Evolutionary conservation across 2,797 vertebrate species (phyloP).

Genomic region (Falco cherrug): DNA sequence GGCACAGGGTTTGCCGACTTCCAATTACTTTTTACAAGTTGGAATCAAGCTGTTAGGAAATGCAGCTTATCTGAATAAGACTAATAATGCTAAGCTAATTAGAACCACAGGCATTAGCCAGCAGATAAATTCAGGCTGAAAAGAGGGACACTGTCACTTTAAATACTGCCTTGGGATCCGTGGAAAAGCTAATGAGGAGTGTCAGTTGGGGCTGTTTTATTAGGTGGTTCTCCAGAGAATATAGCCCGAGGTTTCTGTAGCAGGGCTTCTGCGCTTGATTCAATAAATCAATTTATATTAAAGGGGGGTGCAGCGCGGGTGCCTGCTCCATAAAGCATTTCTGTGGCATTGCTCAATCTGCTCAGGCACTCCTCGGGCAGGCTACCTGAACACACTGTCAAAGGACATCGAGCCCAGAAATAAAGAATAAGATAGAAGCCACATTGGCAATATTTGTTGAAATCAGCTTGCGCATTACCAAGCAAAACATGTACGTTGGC

Average conservation of each 20-base stretch:
- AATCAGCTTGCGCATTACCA: conserved; percentile 46
- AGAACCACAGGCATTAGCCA: conserved; percentile 66
- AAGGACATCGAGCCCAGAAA: conserved; percentile 38
- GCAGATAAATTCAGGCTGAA: conserved; percentile 71
- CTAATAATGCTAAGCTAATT: conserved; percentile 75
- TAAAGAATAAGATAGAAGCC: conserved; percentile 5
- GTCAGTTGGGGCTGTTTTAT: conserved; percentile 77
- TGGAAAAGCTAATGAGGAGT: conserved; percentile 76
- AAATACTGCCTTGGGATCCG: conserved; percentile 74
- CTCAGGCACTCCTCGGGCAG: conserved; percentile 25
- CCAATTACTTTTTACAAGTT: conserved; percentile 74
- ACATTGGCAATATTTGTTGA: conserved; percentile 34
- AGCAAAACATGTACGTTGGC: conserved; percentile 51
- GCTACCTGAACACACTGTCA: conserved; percentile 36
- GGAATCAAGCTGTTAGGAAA: conserved; percentile 75
- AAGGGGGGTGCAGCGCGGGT: conserved; percentile 31
- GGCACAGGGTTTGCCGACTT: conserved; percentile 49
- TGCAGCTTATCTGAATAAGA: conserved; percentile 70
- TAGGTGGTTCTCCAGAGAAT: conserved; percentile 70
- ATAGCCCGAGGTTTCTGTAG: conserved; percentile 72
- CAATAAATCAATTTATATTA: conserved; percentile 80
- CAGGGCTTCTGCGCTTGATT: conserved; percentile 72
- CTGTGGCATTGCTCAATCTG: conserved; percentile 68
- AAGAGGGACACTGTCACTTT: conserved; percentile 78
- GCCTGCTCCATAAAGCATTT: conserved; percentile 64